Evolutionary conservation across 37 sponge, comb jelly and placozoan genomes (phyloP).

Genomic region (Diacarnus erythraeanus): DNA sequence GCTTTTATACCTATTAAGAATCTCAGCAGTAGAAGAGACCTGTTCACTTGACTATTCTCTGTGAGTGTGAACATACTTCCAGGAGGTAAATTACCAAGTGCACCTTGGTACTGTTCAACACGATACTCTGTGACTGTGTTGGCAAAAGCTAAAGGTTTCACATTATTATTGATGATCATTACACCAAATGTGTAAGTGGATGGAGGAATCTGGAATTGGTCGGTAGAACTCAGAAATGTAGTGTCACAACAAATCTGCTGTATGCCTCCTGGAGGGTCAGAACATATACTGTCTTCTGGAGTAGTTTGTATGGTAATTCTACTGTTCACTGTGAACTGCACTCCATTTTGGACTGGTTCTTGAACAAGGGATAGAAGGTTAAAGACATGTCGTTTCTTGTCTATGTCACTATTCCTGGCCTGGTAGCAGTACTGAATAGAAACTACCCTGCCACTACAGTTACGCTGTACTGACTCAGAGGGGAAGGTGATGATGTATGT

Average conservation of each 20-base stretch:
- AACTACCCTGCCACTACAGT: neutral
- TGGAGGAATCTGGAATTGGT: neutral
- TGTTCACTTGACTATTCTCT: neutral
- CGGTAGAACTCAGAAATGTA: neutral
- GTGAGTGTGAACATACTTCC: neutral
- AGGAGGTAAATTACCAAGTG: no score
- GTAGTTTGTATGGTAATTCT: neutral
- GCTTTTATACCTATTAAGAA: neutral
- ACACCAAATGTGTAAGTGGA: neutral
- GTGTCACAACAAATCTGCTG: conserved; percentile 4
- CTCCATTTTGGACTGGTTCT: neutral
- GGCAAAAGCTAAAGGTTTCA: neutral
- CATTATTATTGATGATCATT: neutral
- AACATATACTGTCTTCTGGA: neutral
- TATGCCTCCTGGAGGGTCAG: neutral
- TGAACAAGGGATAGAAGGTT: neutral
- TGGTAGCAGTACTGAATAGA: neutral
- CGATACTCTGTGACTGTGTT: neutral
- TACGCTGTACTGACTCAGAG: neutral
- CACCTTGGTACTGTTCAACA: neutral
- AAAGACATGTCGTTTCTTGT: neutral
- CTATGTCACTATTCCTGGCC: neutral
- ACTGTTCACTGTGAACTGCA: neutral
- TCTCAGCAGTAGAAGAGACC: neutral
- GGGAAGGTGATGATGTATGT: neutral